Percentiles rank a stretch among this genome's conserved stretches.
Evolutionary conservation across 2,797 vertebrate species (phyloP).

Genomic region (Macrochelys suwanniensis): DNA sequence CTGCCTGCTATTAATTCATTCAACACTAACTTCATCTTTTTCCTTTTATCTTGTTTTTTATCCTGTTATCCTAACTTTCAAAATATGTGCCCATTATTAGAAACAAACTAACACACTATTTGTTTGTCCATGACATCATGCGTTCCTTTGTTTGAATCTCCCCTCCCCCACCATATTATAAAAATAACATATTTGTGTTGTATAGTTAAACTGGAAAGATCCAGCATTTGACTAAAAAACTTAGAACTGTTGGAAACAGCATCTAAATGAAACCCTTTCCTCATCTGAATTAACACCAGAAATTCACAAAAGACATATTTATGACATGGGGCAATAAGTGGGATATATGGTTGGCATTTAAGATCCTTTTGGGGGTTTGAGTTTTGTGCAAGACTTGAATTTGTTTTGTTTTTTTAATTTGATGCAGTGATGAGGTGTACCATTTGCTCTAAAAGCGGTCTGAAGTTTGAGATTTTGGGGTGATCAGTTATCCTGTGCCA

Average conservation of each 20-base stretch:
- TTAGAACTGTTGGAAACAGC: conserved; percentile 45
- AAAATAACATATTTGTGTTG: conserved; percentile 55
- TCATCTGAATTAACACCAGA: not conserved
- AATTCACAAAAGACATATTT: conserved; percentile 25
- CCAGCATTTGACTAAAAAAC: conserved; percentile 47
- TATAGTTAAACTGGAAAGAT: conserved; percentile 51
- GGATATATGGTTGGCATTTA: not conserved
- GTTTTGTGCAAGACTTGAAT: not conserved
- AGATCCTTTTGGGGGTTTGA: not conserved
- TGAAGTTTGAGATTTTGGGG: not conserved
- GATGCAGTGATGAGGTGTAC: conserved; percentile 1
- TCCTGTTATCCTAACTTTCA: conserved; percentile 61
- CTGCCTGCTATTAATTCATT: conserved; percentile 75
- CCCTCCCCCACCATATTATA: conserved; percentile 1
- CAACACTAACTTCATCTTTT: conserved; percentile 70
- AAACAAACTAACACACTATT: conserved; percentile 51
- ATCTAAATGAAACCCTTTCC: conserved; percentile 7
- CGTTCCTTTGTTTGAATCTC: not conserved
- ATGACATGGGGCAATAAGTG: not conserved
- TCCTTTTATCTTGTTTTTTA: conserved; percentile 67
- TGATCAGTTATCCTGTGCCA: not conserved
- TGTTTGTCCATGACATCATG: conserved; percentile 53
- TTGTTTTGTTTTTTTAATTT: not conserved
- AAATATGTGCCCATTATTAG: conserved; percentile 50
- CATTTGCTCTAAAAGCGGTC: not conserved